Percentiles rank a stretch among this genome's conserved stretches.
Evolutionary conservation across 1,140 invertebrate species (phyloP).

Genomic region (Palaemon carinicauda): DNA sequence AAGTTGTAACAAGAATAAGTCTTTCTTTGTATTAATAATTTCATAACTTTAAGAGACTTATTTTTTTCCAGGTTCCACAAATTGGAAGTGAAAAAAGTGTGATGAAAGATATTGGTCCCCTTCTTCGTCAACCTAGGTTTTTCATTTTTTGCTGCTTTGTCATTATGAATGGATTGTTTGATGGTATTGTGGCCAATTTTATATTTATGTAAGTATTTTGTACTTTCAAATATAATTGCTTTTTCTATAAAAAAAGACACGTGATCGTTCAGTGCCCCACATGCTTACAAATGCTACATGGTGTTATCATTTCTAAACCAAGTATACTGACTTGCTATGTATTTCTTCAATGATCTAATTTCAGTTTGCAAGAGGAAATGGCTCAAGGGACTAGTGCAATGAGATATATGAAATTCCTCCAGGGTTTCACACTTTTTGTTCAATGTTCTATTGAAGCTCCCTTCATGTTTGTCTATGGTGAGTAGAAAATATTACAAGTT

Average conservation of each 20-base stretch:
- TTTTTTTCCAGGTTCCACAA: too few relatives aligned
- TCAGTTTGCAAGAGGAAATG: conserved; percentile 42
- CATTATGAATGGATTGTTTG: conserved; percentile 17
- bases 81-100: too few relatives aligned
- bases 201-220: conserved; percentile 31
- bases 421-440: conserved; percentile 35
- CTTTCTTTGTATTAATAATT: too few relatives aligned
- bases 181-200: background rate
- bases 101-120: background rate
- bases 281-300: background rate
- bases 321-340: too few relatives aligned
- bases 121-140: conserved; percentile 18
- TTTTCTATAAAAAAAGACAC: too few relatives aligned
- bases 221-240: too few relatives aligned
- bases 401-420: conserved; percentile 31
- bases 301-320: background rate
- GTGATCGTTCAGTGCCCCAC: background rate
- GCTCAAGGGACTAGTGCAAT: background rate
- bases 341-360: background rate
- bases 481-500: background rate
- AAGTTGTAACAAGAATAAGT: too few relatives aligned
- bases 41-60: too few relatives aligned
- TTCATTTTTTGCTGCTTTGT: conserved; percentile 42
- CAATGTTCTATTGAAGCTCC: conserved; percentile 32
- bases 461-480: conserved; percentile 42